Evolutionary conservation across 1,140 invertebrate genomes (phyloP), one percentile per base, ranked within the genome.

Genomic region (Dendroctonus valens): DNA sequence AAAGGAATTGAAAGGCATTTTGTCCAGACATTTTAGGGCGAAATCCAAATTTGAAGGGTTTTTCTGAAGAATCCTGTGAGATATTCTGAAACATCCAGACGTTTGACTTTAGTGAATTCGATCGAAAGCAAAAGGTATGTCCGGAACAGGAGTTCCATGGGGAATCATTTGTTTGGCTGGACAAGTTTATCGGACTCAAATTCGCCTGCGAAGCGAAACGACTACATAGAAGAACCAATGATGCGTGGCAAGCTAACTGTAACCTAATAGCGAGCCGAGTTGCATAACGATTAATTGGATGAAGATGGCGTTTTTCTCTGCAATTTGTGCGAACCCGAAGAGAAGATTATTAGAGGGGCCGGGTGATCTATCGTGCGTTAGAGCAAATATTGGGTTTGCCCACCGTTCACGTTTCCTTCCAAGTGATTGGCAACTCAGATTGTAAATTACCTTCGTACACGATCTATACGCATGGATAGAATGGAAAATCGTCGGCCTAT

Each of bases 221-320:
- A 41, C 55, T 58, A 58, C 55, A 58, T 14, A 58, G 55, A 58
- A 26, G 55, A 58, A 58, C 55, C 55, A 58, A 58, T 58, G 55
- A 44, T 58, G 55, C 55, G 55, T 58, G 41, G 12, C 55, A 42
- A 41, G 14, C 55, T 58, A 58, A 58, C 55, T 58, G 55, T 58
- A 58, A 58, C 55, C 40, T 58, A 58, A 58, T 58, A 58, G 55
- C 55, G 55, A 58, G 38, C 37, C 55, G 55, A 41, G 55, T 58
- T 58, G 55, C 55, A 58, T 58, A 58, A 58, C 55, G 55, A 58
- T 58, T 58, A 58, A 58, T 58, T 58, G 55, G 55, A 58, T 44
- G 55, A 58, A 58, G 55, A 42, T 41, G n/a, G 5, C 42, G 41
- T 58, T 58, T 58, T 58, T 58, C 55, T 42, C 55, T 40, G 39